A percentile compares a stretch with the other conserved stretches of the same genome.
These are phyloP conservation scores for Habropoda laboriosa DNA, from an alignment of 1,140 invertebrate species.

Conservation along the genomic window DNA sequence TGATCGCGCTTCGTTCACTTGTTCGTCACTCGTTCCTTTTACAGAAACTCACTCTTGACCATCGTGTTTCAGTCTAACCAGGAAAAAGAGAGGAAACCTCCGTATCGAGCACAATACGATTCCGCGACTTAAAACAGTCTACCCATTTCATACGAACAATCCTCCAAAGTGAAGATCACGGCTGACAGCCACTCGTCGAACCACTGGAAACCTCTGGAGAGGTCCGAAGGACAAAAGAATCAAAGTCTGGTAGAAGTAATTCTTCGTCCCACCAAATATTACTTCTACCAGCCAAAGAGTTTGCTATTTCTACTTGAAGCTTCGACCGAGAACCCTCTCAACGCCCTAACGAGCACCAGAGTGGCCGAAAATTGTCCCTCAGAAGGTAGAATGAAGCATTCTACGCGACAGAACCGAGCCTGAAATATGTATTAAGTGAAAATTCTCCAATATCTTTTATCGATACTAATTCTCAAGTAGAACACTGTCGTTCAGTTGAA, in stretches of 20 bases:
- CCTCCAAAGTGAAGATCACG: neutral
- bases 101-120: neutral
- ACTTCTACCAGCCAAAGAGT: neutral
- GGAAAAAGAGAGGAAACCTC: neutral
- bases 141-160: too few species aligned
- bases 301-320: neutral
- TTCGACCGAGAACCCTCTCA: neutral
- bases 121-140: too few species aligned
- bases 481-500: too few species aligned
- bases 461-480: too few species aligned
- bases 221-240: neutral
- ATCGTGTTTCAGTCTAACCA: neutral
- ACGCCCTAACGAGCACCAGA: neutral
- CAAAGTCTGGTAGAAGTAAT: neutral
- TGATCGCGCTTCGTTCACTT: constrained; percentile 13
- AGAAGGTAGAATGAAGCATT: neutral
- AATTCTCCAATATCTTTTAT: too few species aligned
- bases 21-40: neutral
- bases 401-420: neutral
- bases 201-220: too few species aligned
- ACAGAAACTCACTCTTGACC: neutral
- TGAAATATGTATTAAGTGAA: neutral
- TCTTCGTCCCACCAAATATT: neutral
- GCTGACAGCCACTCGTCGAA: neutral
- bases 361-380: neutral